A percentile compares a stretch with the other conserved stretches of the same genome.
These are phyloP conservation scores for Spodoptera frugiperda DNA, from an alignment of 1,140 invertebrate genomes.

Conservation along the genomic window DNA sequence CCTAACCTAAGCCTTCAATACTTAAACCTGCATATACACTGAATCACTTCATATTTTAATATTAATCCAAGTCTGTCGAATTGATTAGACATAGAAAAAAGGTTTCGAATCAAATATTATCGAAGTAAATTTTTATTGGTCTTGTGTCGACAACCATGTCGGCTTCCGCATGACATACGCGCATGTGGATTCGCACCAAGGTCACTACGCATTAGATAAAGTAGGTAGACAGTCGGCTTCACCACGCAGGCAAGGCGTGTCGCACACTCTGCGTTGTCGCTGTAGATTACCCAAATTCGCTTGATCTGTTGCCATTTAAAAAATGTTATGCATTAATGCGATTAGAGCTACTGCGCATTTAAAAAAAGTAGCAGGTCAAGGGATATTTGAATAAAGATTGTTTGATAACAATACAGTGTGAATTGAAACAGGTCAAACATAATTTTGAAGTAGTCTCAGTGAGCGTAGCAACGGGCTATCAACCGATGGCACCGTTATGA, in stretches of 20 bases:
- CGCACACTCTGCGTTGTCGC: not conserved
- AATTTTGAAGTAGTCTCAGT: slow-evolving; percentile 47
- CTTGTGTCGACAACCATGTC: slow-evolving; percentile 36
- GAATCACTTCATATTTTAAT: not conserved
- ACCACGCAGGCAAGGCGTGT: slow-evolving; percentile 55
- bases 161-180: slow-evolving; percentile 55
- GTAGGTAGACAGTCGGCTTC: slow-evolving; percentile 5
- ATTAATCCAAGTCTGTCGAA: not conserved
- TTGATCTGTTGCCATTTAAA: slow-evolving; percentile 32
- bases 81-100: not conserved
- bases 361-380: slow-evolving; percentile 66
- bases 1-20: too few species aligned
- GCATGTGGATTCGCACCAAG: slow-evolving; percentile 58
- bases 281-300: slow-evolving; percentile 44
- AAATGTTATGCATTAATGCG: not conserved
- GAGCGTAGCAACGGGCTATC: slow-evolving; percentile 43
- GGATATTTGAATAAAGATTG: slow-evolving; percentile 58
- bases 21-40: too few species aligned
- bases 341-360: slow-evolving; percentile 65
- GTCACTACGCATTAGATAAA: slow-evolving; percentile 55
- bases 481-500: slow-evolving; percentile 51
- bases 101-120: slow-evolving; percentile 8
- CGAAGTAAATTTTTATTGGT: slow-evolving; percentile 21
- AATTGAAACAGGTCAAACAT: slow-evolving; percentile 54
- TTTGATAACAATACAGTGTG: slow-evolving; percentile 58